phyloP scores from a whole-genome alignment of 2,113 vertebrate genomes.

The Serilophus lunatus region DNA sequence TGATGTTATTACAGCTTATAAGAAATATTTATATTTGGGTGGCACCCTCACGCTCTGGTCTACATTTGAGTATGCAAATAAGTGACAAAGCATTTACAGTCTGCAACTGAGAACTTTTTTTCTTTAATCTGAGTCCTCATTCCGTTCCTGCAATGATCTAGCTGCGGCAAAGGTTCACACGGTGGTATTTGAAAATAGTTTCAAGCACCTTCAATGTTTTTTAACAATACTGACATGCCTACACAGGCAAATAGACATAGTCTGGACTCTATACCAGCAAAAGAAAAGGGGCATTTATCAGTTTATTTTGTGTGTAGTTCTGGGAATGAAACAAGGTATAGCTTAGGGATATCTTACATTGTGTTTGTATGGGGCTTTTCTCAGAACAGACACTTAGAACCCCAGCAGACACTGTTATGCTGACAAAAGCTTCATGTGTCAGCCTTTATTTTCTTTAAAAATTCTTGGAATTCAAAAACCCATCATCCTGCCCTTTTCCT shows the following conservation, averaged over 20 bases:
- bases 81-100: constrained; percentile 17
- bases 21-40: constrained; percentile 21
- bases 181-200: constrained; percentile 49
- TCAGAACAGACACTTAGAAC: neutral
- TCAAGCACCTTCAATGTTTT: neutral
- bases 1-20: constrained; percentile 1
- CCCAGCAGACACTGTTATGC: neutral
- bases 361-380: neutral
- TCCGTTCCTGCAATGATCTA: neutral
- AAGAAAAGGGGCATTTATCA: neutral
- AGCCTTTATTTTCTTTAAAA: constrained; percentile 3
- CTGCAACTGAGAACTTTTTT: neutral
- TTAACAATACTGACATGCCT: constrained; percentile 10
- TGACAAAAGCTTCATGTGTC: neutral
- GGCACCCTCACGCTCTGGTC: constrained; percentile 28
- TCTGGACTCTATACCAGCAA: neutral
- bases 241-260: neutral
- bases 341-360: neutral
- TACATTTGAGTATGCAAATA: constrained; percentile 36
- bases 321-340: neutral
- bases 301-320: neutral
- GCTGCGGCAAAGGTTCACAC: constrained; percentile 11
- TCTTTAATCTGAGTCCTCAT: neutral
- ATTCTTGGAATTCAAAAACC: neutral
- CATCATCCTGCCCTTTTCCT: neutral